Base-by-base conservation (phyloP, 2,113 vertebrate genomes). In the Nesoenas mayeri region DNA sequence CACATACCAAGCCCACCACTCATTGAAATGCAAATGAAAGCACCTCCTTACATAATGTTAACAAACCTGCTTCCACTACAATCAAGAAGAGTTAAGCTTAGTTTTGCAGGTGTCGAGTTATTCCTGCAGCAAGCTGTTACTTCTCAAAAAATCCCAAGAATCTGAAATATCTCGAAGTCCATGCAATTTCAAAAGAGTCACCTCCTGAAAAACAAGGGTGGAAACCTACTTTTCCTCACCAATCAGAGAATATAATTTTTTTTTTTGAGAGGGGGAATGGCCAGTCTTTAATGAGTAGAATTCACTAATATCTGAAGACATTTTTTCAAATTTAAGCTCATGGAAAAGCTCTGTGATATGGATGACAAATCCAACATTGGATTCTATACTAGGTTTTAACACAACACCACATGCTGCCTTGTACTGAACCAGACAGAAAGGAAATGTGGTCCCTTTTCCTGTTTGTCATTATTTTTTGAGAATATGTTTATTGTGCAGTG, bases 251-350 rank as follows among this genome's bases (percentile, higher is more conserved):
- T 0, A 1, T 5, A n/a, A 5, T 29, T 15, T 7, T 51, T 36
- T 66, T 22, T 4, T 5, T 34, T 14, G 9, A 5, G 0, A 4
- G n/a, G 7, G 26, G 51, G 4, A 26, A 26, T 8, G 26, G 26
- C 24, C 14, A 36, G 5, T 3, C 79, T 91, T 75, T 79, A 61
- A 40, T 61, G 16, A 86, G 26, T 31, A 69, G 36, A 60, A 56
- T 72, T 85, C 12, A 40, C 42, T 67, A 31, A 29, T 74, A 75
- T 69, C 28, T 88, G 53, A 91, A 85, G 32, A 6, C 3, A 34
- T 81, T 91, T 93, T 47, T 87, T 93, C 20, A 75, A 57, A 82
- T 79, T 53, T 72, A 88, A 88, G 22, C 10, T 82, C 9, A 20
- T 34, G 17, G n/a, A 73, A 91, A 73, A 8, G 22, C 25, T 65